Conservation (phyloP, 2,797 vertebrate genomes). For the Neostethus bicornis region DNA sequence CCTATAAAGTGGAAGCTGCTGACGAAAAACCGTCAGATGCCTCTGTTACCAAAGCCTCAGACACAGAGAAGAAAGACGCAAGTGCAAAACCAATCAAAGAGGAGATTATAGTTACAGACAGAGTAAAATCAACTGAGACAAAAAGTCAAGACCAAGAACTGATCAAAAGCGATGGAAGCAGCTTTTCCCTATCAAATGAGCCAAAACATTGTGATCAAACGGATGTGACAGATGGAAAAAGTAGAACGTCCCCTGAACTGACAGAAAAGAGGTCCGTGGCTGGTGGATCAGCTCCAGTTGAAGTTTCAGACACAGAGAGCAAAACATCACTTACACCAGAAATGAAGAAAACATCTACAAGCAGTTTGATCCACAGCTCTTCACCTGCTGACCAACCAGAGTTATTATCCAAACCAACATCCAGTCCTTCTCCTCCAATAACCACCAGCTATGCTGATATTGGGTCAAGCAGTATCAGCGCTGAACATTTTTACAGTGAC, state of each 20-base stretch:
- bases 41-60: slow-evolving; percentile 26
- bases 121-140: slow-evolving; percentile 47
- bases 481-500: slow-evolving; percentile 45
- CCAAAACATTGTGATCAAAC: slow-evolving; percentile 39
- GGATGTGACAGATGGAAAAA: slow-evolving; percentile 31
- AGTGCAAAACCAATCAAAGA: slow-evolving; percentile 32
- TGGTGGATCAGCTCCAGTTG: slow-evolving; percentile 24
- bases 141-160: slow-evolving; percentile 22
- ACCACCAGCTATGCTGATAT: slow-evolving; percentile 63
- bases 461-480: slow-evolving; percentile 43
- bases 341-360: slow-evolving; percentile 29
- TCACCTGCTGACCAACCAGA: slow-evolving; percentile 41
- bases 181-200: slow-evolving; percentile 9
- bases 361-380: slow-evolving; percentile 38
- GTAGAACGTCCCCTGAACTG: slow-evolving; percentile 37
- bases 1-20: slow-evolving; percentile 37
- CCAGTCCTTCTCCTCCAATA: slow-evolving; percentile 36
- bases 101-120: slow-evolving; percentile 59
- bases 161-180: slow-evolving; percentile 13
- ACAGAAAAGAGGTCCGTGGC: slow-evolving; percentile 29
- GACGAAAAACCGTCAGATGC: slow-evolving; percentile 35
- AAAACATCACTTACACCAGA: slow-evolving; percentile 30
- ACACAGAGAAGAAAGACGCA: slow-evolving; percentile 26
- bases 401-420: slow-evolving; percentile 31
- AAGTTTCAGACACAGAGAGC: slow-evolving; percentile 19